A percentile compares a stretch with the other conserved stretches of the same genome.
These are phyloP conservation scores for Sarcophaga carnaria DNA, from an alignment of 2,888 invertebrate genomes.

Conservation along the genomic window DNA sequence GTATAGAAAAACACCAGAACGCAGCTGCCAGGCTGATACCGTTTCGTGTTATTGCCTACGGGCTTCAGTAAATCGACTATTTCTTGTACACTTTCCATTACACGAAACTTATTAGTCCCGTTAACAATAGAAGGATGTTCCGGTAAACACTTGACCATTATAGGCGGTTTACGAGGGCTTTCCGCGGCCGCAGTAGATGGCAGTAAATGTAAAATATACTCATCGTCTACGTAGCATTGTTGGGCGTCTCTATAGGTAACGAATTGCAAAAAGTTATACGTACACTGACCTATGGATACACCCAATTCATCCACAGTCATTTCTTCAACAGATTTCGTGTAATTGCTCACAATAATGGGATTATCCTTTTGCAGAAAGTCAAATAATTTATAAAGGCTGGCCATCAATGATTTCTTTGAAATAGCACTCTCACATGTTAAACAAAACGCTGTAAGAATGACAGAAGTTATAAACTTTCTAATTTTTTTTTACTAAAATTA, in stretches of 20 bases:
- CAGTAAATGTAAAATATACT: slow-evolving; percentile 75
- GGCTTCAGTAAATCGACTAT: slow-evolving; percentile 79
- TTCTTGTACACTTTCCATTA: slow-evolving; percentile 78
- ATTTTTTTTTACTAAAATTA: background rate
- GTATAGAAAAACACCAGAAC: slow-evolving; percentile 94
- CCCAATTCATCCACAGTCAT: slow-evolving; percentile 70
- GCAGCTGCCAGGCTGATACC: slow-evolving; percentile 86
- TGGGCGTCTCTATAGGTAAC: slow-evolving; percentile 74
- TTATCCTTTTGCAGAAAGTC: slow-evolving; percentile 64
- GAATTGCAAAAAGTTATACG: slow-evolving; percentile 77
- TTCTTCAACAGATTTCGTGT: slow-evolving; percentile 70
- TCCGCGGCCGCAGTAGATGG: slow-evolving; percentile 61
- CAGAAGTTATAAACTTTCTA: background rate
- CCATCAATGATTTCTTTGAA: slow-evolving; percentile 46
- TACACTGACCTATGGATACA: slow-evolving; percentile 74
- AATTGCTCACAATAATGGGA: slow-evolving; percentile 61
- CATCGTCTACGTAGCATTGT: slow-evolving; percentile 75
- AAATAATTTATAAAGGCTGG: slow-evolving; percentile 57
- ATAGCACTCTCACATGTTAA: background rate
- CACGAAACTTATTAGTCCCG: slow-evolving; percentile 73
- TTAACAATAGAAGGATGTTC: slow-evolving; percentile 68
- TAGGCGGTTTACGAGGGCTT: slow-evolving; percentile 74
- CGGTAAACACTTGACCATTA: slow-evolving; percentile 79
- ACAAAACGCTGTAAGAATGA: slow-evolving; percentile 24
- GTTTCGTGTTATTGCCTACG: slow-evolving; percentile 82